These are phyloP conservation scores for Apamea anceps DNA, from an alignment of 2,888 invertebrate genomes.

Conservation along the genomic window DNA sequence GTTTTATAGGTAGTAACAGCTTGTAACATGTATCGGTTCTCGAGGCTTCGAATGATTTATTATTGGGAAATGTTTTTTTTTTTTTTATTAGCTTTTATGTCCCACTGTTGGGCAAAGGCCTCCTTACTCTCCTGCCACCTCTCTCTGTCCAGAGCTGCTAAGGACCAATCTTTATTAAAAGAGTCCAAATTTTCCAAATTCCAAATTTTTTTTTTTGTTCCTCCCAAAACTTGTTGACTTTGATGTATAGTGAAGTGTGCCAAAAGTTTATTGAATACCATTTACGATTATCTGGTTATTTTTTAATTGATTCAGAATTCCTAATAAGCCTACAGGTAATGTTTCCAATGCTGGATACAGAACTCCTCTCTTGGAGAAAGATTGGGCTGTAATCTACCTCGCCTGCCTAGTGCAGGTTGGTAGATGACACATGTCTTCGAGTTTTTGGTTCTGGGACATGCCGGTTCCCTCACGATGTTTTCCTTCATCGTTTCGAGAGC, in stretches of 20 bases:
- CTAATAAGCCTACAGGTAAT: too few species aligned
- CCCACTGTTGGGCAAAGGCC: too few species aligned
- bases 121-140: too few species aligned
- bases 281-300: too few species aligned
- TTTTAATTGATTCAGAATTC: too few species aligned
- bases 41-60: background rate
- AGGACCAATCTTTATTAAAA: background rate
- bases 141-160: too few species aligned
- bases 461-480: background rate
- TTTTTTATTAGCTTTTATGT: background rate
- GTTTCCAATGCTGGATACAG: too few species aligned
- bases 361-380: too few species aligned
- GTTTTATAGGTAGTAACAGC: slow-evolving; percentile 2
- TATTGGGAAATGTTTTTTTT: background rate
- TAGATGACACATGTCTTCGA: background rate
- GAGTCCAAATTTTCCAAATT: background rate
- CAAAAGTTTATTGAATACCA: too few species aligned
- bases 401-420: background rate
- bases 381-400: too few species aligned
- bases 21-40: background rate
- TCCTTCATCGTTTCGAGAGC: background rate
- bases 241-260: background rate
- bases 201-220: too few species aligned
- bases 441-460: background rate
- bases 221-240: background rate